Percentiles rank a stretch among this genome's conserved stretches.
phyloP scores from a whole-genome alignment of 2,888 invertebrate genomes.

The Dugesia japonica region DNA sequence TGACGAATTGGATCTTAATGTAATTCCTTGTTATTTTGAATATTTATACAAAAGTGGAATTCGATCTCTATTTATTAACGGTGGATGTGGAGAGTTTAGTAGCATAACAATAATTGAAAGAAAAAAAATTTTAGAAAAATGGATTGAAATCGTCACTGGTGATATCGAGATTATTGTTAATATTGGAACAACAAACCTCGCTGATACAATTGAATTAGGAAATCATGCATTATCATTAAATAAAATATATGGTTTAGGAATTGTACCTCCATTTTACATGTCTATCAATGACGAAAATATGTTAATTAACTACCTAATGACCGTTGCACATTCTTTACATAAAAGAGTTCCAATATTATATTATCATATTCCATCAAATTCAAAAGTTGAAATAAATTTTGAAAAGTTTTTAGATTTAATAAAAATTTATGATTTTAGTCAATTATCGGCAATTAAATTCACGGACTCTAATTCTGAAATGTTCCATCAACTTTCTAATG shows the following conservation, averaged over 20 bases:
- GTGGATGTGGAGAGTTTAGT: slow-evolving; percentile 16
- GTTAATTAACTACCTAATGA: background rate
- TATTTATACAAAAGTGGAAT: background rate
- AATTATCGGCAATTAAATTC: background rate
- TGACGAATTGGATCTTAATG: background rate
- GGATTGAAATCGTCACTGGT: background rate
- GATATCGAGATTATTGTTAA: slow-evolving; percentile 3
- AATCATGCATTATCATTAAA: background rate
- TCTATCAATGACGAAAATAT: background rate
- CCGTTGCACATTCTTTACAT: background rate
- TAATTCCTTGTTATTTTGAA: background rate
- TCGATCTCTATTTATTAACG: slow-evolving; percentile 3
- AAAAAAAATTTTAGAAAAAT: background rate
- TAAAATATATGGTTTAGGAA: background rate
- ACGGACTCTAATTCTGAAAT: background rate
- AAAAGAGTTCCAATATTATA: background rate
- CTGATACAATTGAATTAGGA: background rate
- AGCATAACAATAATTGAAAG: background rate
- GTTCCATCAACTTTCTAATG: background rate
- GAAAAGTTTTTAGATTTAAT: background rate
- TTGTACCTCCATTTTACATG: background rate
- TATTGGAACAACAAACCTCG: background rate
- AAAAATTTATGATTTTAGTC: background rate
- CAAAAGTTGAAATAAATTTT: background rate
- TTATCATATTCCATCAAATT: slow-evolving; percentile 11